phyloP scores from a whole-genome alignment of 2,797 vertebrate genomes.

The Gouania willdenowi region DNA sequence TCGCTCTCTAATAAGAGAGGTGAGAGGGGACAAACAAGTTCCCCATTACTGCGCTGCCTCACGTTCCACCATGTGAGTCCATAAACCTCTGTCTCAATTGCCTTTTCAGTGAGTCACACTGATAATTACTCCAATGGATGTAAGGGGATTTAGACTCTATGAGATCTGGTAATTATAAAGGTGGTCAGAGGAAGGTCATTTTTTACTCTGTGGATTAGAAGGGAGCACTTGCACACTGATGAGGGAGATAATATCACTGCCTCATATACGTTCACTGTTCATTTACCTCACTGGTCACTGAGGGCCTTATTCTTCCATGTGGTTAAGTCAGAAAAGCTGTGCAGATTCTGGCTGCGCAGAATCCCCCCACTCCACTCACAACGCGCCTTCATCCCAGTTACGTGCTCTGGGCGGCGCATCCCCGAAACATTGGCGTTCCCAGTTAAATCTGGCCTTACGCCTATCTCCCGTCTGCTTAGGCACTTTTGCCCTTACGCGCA shows the following conservation, averaged over 20 bases:
- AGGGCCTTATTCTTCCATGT: not conserved
- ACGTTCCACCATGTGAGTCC: constrained; percentile 59
- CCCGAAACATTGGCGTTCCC: no score
- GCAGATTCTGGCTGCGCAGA: no score
- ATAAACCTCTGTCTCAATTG: constrained; percentile 67
- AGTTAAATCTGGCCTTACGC: no score
- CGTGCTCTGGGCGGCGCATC: no score
- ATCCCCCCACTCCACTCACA: no score
- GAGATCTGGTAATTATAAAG: constrained; percentile 68
- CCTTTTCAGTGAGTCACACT: constrained; percentile 68
- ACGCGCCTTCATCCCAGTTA: no score
- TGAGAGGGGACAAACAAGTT: constrained; percentile 57
- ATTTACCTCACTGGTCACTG: constrained; percentile 21
- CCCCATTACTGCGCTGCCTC: constrained; percentile 59
- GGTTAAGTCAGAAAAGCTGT: not conserved
- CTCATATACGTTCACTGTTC: constrained; percentile 13
- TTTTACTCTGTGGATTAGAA: constrained; percentile 61
- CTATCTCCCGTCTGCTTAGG: no score
- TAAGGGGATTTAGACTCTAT: constrained; percentile 67
- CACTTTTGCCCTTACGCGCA: no score
- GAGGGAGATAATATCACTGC: constrained; percentile 32
- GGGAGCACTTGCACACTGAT: constrained; percentile 34
- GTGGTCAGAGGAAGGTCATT: constrained; percentile 72
- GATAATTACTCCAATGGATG: constrained; percentile 73
- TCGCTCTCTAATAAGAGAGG: constrained; percentile 40